Percentiles rank a stretch among this genome's conserved stretches.
phyloP scores from a whole-genome alignment of 2,797 vertebrate species.

The Melanotaenia pygmaea region DNA sequence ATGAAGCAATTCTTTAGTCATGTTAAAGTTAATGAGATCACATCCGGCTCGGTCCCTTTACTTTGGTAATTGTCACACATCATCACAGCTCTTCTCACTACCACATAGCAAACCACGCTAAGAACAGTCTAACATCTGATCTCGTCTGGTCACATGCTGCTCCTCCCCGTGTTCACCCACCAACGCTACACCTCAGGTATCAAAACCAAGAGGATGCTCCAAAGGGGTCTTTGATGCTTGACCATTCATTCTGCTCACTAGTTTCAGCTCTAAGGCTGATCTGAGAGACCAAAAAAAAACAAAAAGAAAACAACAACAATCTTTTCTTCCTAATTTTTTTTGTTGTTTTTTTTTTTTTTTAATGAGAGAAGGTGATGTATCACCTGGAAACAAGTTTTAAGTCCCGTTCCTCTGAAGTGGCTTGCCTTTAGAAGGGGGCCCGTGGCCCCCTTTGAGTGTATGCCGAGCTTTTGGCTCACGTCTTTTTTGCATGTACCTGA shows the following conservation, averaged over 20 bases:
- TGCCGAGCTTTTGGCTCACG: constrained; percentile 40
- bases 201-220: constrained; percentile 69
- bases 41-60: constrained; percentile 11
- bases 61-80: no score
- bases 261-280: constrained; percentile 72
- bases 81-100: not conserved
- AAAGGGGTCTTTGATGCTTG: constrained; percentile 70
- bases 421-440: constrained; percentile 68
- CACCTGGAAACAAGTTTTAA: constrained; percentile 50
- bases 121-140: constrained; percentile 5
- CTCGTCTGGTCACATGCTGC: constrained; percentile 37
- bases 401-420: constrained; percentile 49
- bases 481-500: constrained; percentile 70
- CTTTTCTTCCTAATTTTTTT: constrained; percentile 26
- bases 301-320: constrained; percentile 50
- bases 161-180: constrained; percentile 64
- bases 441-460: constrained; percentile 47
- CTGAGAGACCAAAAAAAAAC: constrained; percentile 74
- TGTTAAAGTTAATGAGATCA: not conserved
- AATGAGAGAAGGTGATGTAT: constrained; percentile 36
- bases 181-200: constrained; percentile 69
- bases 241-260: constrained; percentile 49
- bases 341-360: constrained; percentile 20
- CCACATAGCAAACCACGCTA: not conserved
- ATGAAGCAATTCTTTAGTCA: no score